Conservation (phyloP, 2,797 vertebrate species). For the Macropodus opercularis region DNA sequence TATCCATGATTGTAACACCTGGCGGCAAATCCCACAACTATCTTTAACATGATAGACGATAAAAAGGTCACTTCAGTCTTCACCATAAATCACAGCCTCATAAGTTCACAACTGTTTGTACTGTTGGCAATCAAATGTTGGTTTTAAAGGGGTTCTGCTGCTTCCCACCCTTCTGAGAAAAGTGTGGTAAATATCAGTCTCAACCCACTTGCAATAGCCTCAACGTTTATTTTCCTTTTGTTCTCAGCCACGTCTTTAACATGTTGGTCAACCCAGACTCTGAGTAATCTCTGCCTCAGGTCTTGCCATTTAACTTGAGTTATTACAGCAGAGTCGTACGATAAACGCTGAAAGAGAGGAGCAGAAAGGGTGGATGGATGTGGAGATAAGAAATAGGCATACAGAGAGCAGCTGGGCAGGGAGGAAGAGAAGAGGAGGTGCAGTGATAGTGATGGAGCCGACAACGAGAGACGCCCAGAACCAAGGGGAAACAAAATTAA, state of each 20-base stretch:
- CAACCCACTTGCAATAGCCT: constrained; percentile 57
- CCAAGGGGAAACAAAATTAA: constrained; percentile 34
- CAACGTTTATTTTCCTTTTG: constrained; percentile 60
- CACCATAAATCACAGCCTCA: no score
- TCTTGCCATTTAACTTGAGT: constrained; percentile 15
- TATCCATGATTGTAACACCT: not conserved
- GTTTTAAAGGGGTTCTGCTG: no score
- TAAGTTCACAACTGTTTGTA: no score
- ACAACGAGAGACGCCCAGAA: not conserved
- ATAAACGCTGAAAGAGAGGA: constrained; percentile 17
- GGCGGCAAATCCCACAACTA: no score
- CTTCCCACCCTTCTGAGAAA: no score
- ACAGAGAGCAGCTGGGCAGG: constrained; percentile 11
- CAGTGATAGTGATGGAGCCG: constrained; percentile 32
- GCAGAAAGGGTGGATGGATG: constrained; percentile 25
- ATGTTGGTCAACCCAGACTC: constrained; percentile 39
- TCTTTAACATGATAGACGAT: no score
- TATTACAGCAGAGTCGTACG: constrained; percentile 29
- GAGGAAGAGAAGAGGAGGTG: constrained; percentile 5
- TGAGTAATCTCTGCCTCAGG: constrained; percentile 27
- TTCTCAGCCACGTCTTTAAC: constrained; percentile 37
- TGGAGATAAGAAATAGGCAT: constrained; percentile 29
- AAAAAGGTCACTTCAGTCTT: no score
- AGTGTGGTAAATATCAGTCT: constrained; percentile 41
- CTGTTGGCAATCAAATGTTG: no score